A percentile compares a stretch with the other conserved stretches of the same genome.
phyloP scores from a whole-genome alignment of 2,797 vertebrate genomes.

The Melopsittacus undulatus region DNA sequence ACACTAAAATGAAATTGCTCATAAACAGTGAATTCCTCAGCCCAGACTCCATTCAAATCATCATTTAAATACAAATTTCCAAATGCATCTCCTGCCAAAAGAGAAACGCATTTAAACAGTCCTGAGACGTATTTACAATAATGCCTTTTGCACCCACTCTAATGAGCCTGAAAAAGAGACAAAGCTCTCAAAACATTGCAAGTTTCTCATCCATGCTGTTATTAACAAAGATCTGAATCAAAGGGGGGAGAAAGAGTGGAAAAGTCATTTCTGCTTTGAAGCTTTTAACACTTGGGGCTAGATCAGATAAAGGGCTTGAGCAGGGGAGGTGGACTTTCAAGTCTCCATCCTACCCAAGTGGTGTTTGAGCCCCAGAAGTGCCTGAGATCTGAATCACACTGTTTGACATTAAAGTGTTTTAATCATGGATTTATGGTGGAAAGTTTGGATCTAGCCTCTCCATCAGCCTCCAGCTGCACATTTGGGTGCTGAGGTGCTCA shows the following conservation, averaged over 20 bases:
- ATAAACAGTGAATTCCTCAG: conserved; percentile 28
- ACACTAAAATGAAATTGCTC: conserved; percentile 1
- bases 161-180: conserved; percentile 5
- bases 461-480: neutral
- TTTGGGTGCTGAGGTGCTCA: neutral
- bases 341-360: neutral
- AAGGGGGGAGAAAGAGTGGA: neutral
- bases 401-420: neutral
- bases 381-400: neutral
- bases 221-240: neutral
- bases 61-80: conserved; percentile 26
- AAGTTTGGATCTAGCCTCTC: neutral
- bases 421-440: neutral
- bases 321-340: neutral
- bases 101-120: neutral
- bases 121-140: neutral
- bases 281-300: neutral
- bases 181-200: neutral
- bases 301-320: neutral
- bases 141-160: neutral
- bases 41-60: neutral
- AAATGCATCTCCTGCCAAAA: conserved; percentile 1
- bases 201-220: neutral
- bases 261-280: neutral
- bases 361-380: neutral